Conservation (phyloP, 1,140 invertebrate species). For the Hycleus cichorii region DNA sequence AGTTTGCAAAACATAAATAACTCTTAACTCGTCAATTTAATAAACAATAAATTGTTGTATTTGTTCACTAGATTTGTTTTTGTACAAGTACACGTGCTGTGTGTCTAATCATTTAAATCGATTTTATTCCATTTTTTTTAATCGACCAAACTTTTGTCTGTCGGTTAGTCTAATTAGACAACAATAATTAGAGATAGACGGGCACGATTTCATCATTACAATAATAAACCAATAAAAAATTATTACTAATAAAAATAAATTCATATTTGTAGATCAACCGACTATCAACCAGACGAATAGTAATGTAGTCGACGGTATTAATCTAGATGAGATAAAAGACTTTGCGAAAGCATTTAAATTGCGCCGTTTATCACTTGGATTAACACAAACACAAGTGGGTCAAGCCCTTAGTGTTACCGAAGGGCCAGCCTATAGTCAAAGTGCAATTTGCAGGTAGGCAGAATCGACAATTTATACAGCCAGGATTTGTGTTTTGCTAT, state of each 20-base stretch:
- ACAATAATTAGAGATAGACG: too few relatives aligned
- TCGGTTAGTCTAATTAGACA: too few relatives aligned
- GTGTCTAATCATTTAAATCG: too few relatives aligned
- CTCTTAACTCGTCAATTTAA: conserved; percentile 7
- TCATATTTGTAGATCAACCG: conserved; percentile 64
- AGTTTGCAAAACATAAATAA: neutral
- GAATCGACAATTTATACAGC: neutral
- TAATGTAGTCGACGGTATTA: conserved; percentile 92
- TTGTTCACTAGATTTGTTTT: conserved; percentile 5
- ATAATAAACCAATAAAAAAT: neutral
- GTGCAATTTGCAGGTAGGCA: conserved; percentile 92
- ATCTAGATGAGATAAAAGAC: conserved; percentile 96
- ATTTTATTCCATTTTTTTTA: too few relatives aligned
- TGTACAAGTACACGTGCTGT: neutral
- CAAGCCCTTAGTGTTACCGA: conserved; percentile 92
- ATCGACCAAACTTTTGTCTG: too few relatives aligned
- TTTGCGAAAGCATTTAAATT: conserved; percentile 97
- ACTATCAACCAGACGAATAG: conserved; percentile 88
- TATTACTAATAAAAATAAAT: neutral
- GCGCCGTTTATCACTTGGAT: conserved; percentile 80
- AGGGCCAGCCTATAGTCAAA: conserved; percentile 96
- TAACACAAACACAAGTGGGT: conserved; percentile 94
- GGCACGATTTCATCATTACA: too few relatives aligned
- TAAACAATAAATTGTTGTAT: conserved; percentile 10
- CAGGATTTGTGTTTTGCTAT: conserved; percentile 1